These are phyloP conservation scores for Aphelocoma californica DNA, from an alignment of 2,797 vertebrate genomes.

Conservation along the genomic window DNA sequence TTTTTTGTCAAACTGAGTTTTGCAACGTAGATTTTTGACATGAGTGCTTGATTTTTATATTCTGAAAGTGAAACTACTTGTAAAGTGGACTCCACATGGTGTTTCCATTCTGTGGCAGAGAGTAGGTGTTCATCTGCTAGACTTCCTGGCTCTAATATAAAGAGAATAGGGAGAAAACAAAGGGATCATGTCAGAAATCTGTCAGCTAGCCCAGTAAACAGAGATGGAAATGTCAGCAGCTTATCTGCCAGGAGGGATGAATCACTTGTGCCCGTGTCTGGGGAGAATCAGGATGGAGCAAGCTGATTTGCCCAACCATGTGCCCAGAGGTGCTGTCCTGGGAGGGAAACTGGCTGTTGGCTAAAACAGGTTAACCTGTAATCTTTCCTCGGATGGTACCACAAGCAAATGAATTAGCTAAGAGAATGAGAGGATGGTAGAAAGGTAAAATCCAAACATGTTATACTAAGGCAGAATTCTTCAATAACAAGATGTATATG, in stretches of 20 bases:
- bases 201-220: conserved; percentile 1
- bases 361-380: neutral
- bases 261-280: conserved; percentile 5
- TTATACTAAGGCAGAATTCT: neutral
- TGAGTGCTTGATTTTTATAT: neutral
- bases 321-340: neutral
- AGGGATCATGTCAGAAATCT: conserved; percentile 21
- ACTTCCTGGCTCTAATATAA: neutral
- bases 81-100: neutral
- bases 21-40: neutral
- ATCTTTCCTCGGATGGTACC: neutral
- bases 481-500: neutral
- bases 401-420: neutral
- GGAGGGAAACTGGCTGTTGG: neutral
- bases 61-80: neutral
- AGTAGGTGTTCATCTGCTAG: neutral
- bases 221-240: conserved; percentile 29
- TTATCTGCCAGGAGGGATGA: conserved; percentile 1
- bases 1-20: neutral
- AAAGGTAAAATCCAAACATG: neutral
- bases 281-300: neutral
- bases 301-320: neutral
- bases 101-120: neutral
- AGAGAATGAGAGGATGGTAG: neutral
- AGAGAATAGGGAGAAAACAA: neutral